phyloP scores from a whole-genome alignment of 2,113 vertebrate species.

The Brachionichthys hirsutus region DNA sequence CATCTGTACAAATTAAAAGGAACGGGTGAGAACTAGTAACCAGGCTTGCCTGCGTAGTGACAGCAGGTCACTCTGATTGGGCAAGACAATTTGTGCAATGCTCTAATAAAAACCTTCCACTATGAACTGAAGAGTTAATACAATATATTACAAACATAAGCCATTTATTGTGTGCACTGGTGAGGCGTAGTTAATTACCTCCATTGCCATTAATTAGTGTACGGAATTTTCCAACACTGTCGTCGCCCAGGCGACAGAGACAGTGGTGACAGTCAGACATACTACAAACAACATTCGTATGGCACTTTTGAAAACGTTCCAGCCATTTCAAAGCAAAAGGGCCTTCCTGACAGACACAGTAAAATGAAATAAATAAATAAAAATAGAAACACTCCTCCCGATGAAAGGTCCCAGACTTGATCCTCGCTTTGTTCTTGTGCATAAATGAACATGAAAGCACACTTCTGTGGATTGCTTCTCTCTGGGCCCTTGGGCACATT shows the following conservation, averaged over 20 bases:
- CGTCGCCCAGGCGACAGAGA: conserved; percentile 32
- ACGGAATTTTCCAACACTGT: conserved; percentile 69
- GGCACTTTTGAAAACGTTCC: conserved; percentile 58
- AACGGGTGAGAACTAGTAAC: conserved; percentile 35
- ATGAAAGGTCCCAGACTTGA: conserved; percentile 78
- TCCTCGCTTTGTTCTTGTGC: conserved; percentile 83
- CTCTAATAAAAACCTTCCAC: conserved; percentile 9
- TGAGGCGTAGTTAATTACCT: conserved; percentile 7
- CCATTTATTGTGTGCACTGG: neutral
- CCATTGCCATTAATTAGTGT: conserved; percentile 12
- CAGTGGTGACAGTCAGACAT: conserved; percentile 60
- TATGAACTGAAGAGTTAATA: conserved; percentile 1
- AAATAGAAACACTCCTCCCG: conserved; percentile 68
- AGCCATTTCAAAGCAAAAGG: conserved; percentile 18
- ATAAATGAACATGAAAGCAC: conserved; percentile 85
- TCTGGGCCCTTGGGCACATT: conserved; percentile 70
- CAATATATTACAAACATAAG: neutral
- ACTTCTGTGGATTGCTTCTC: conserved; percentile 79
- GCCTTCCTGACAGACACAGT: conserved; percentile 50
- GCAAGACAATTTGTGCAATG: conserved; percentile 8
- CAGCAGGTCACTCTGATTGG: conserved; percentile 22
- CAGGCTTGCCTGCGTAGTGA: conserved; percentile 35
- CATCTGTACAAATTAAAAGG: conserved; percentile 54
- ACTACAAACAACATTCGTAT: conserved; percentile 53
- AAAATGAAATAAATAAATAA: conserved; percentile 50